Evolutionary conservation across 2,113 vertebrate species (phyloP).

Genomic region (Datnioides undecimradiatus): DNA sequence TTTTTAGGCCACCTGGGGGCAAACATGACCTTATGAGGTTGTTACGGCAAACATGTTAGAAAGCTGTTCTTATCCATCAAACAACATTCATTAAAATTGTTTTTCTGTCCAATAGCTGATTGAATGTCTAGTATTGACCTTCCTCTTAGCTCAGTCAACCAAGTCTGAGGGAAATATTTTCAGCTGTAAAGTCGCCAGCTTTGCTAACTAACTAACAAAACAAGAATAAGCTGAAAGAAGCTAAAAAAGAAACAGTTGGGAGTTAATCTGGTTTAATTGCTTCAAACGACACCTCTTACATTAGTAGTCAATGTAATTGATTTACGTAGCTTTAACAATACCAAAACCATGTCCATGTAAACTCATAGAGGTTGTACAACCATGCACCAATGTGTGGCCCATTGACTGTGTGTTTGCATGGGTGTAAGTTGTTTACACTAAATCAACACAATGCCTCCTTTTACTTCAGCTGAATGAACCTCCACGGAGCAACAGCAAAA

Average conservation of each 20-base stretch:
- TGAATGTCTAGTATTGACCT: background rate
- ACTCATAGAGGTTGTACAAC: background rate
- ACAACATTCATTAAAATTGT: no score
- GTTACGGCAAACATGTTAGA: no score
- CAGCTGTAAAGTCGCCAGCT: background rate
- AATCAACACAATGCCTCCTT: slow-evolving; percentile 23
- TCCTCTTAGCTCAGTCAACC: background rate
- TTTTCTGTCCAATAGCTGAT: no score
- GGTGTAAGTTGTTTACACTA: slow-evolving; percentile 19
- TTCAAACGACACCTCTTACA: background rate
- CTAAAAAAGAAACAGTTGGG: background rate
- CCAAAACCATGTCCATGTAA: background rate
- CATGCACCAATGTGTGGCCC: background rate
- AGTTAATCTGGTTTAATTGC: background rate
- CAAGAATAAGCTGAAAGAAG: background rate
- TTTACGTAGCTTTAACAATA: background rate
- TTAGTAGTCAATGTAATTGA: background rate
- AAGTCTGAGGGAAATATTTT: background rate
- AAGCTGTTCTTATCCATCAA: no score
- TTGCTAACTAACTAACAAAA: background rate
- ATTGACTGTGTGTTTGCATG: background rate
- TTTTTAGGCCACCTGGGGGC: no score
- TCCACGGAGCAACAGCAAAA: slow-evolving; percentile 13
- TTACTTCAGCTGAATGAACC: background rate
- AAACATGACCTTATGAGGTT: no score